Evolutionary conservation across 2,797 vertebrate species (phyloP).

Genomic region (Acanthornis magna): DNA sequence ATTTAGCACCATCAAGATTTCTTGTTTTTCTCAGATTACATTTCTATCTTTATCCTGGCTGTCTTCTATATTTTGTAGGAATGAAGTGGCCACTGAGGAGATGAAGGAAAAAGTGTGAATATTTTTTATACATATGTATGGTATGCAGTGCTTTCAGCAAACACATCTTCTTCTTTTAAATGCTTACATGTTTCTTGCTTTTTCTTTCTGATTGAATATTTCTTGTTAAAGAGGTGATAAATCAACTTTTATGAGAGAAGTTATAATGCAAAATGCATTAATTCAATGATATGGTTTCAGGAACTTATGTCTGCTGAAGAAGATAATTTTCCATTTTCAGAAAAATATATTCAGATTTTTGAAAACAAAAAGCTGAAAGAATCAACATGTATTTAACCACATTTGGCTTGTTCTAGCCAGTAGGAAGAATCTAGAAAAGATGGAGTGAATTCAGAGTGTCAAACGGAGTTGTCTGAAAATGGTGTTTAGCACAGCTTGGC

Average conservation of each 20-base stretch:
- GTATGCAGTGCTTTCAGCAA: not conserved
- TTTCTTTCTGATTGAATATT: not conserved
- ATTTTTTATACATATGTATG: not conserved
- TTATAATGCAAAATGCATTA: not conserved
- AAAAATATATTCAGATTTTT: not conserved
- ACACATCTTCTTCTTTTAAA: not conserved
- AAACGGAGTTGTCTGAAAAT: not conserved
- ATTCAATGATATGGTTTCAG: not conserved
- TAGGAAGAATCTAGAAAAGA: not conserved
- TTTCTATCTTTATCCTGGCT: not conserved
- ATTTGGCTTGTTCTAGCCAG: not conserved
- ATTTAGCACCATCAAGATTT: not conserved
- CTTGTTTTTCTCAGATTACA: not conserved
- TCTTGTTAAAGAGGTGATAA: not conserved
- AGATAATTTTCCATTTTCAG: not conserved
- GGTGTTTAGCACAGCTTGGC: not conserved
- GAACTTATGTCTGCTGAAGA: not conserved
- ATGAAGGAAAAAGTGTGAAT: not conserved
- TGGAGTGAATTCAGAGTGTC: not conserved
- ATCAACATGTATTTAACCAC: not conserved
- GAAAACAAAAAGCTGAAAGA: not conserved
- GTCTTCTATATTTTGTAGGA: not conserved
- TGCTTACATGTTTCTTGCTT: not conserved
- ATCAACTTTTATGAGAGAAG: not conserved
- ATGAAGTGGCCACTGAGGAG: not conserved